Conservation (phyloP, 2,797 vertebrate species). For the Cynopterus sphinx region DNA sequence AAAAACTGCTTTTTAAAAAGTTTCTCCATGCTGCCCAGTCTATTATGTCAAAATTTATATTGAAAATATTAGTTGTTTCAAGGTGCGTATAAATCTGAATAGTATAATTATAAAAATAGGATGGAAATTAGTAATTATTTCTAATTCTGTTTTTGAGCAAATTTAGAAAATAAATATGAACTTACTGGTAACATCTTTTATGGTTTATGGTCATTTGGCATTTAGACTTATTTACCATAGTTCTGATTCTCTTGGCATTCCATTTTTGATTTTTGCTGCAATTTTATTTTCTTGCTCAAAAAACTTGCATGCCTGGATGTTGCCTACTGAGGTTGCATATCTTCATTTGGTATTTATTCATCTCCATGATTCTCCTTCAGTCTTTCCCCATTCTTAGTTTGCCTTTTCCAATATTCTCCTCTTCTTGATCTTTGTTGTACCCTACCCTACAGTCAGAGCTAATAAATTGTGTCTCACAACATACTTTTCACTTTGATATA, state of each 20-base stretch:
- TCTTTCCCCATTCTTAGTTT: background rate
- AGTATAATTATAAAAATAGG: background rate
- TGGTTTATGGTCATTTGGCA: constrained; percentile 7
- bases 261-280: background rate
- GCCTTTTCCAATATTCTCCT: background rate
- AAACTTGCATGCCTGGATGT: background rate
- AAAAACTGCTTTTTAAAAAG: background rate
- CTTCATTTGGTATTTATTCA: background rate
- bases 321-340: background rate
- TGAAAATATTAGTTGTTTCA: constrained; percentile 26
- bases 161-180: constrained; percentile 8
- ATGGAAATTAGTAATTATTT: background rate
- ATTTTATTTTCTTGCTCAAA: background rate
- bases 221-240: background rate
- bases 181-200: background rate
- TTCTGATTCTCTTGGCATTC: background rate
- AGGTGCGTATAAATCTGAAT: background rate
- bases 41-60: background rate
- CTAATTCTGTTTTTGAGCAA: background rate
- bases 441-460: background rate
- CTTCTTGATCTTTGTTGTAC: background rate
- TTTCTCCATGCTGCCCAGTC: background rate
- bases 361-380: background rate
- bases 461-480: background rate
- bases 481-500: background rate